These are phyloP conservation scores for Pelobates fuscus DNA, from an alignment of 2,113 vertebrate species.

Conservation along the genomic window DNA sequence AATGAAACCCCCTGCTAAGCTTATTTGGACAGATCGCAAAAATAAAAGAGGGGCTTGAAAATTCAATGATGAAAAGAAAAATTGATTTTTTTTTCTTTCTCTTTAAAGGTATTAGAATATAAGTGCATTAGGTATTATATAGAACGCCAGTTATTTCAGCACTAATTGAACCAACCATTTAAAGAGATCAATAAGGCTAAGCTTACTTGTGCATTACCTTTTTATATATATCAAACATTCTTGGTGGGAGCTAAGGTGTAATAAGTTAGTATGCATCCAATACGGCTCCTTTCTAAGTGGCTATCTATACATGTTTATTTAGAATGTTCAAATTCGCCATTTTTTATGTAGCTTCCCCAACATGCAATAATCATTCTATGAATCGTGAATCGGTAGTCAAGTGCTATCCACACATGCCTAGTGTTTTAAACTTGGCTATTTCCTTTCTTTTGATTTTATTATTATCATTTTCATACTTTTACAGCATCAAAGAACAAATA, in stretches of 20 bases:
- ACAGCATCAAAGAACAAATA: too few species aligned
- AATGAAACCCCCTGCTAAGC: neutral
- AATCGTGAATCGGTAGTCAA: too few species aligned
- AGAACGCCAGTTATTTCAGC: constrained; percentile 53
- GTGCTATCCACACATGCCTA: too few species aligned
- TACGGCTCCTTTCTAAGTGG: too few species aligned
- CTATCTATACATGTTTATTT: too few species aligned
- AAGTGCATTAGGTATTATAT: neutral
- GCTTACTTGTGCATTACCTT: neutral
- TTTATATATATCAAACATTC: neutral
- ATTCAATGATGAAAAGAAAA: neutral
- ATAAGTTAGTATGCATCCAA: too few species aligned
- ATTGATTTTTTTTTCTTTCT: neutral
- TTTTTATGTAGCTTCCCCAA: too few species aligned
- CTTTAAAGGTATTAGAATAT: neutral
- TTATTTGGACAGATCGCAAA: neutral
- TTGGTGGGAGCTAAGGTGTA: constrained; percentile 1
- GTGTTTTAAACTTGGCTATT: too few species aligned
- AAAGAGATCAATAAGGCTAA: constrained; percentile 60
- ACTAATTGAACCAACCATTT: constrained; percentile 60
- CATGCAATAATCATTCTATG: too few species aligned
- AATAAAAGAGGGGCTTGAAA: neutral
- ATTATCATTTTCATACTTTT: too few species aligned
- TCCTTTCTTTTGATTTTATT: too few species aligned
- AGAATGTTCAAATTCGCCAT: too few species aligned